A percentile compares a stretch with the other conserved stretches of the same genome.
Conservation (phyloP, 2,888 invertebrate species). For the Nemurella pictetii region DNA sequence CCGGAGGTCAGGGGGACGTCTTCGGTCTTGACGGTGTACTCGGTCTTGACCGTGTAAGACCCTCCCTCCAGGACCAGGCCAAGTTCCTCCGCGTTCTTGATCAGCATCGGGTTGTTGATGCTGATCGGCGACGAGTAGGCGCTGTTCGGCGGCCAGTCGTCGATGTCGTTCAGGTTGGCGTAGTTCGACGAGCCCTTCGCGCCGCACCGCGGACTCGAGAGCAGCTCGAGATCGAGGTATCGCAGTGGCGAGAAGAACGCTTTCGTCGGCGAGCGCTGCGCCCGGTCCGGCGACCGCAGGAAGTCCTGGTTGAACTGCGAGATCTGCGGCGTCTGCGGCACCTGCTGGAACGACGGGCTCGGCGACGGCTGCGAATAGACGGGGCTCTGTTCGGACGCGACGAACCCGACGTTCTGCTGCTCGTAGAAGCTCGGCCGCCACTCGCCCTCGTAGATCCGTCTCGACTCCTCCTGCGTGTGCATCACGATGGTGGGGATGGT, state of each 20-base stretch:
- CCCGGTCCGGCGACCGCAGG: constrained; percentile 31
- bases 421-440: constrained; percentile 25
- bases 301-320: constrained; percentile 33
- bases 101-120: constrained; percentile 1
- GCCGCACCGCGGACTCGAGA: constrained; percentile 3
- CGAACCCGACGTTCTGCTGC: not conserved
- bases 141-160: constrained; percentile 15
- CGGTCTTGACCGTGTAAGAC: not conserved
- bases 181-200: not conserved
- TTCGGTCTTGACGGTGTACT: too few relatives aligned
- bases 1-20: not conserved
- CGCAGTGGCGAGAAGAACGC: constrained; percentile 22
- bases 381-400: constrained; percentile 38
- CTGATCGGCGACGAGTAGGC: constrained; percentile 1
- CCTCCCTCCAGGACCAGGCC: constrained; percentile 23
- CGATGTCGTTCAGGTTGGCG: not conserved
- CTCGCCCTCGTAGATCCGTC: constrained; percentile 5
- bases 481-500: constrained; percentile 51
- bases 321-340: constrained; percentile 24
- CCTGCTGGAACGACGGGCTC: constrained; percentile 46
- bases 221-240: constrained; percentile 19
- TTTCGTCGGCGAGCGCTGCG: not conserved
- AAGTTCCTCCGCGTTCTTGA: not conserved
- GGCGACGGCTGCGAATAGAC: constrained; percentile 45
- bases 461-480: not conserved